Conservation (phyloP, 2,797 vertebrate species). For the Apogon talboti region DNA sequence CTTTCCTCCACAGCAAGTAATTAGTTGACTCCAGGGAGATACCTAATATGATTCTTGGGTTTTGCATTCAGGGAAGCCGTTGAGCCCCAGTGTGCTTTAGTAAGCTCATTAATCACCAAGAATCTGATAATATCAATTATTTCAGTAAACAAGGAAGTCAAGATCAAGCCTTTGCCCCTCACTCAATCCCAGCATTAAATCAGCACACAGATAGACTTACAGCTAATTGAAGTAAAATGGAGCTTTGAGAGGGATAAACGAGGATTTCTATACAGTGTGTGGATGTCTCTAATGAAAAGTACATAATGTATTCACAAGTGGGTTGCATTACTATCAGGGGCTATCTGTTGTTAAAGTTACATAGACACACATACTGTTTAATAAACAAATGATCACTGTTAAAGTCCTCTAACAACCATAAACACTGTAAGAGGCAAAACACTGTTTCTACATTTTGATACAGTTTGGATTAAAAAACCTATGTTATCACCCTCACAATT, state of each 20-base stretch:
- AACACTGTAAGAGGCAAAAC: not conserved
- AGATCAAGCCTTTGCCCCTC: constrained; percentile 64
- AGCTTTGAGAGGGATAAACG: constrained; percentile 67
- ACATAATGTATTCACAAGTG: constrained; percentile 18
- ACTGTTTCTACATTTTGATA: constrained; percentile 19
- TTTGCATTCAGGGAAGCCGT: constrained; percentile 60
- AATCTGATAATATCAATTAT: constrained; percentile 81
- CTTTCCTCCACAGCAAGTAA: constrained; percentile 45
- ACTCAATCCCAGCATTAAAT: constrained; percentile 70
- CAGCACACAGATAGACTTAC: constrained; percentile 60
- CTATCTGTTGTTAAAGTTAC: not conserved
- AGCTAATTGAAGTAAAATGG: constrained; percentile 75
- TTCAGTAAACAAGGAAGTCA: constrained; percentile 72
- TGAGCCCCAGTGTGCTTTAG: constrained; percentile 56
- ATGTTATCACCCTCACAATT: constrained; percentile 17
- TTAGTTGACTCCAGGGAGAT: constrained; percentile 66
- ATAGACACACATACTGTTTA: not conserved
- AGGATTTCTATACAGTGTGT: constrained; percentile 57
- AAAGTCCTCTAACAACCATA: not conserved
- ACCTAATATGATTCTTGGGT: constrained; percentile 51
- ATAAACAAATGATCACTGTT: not conserved
- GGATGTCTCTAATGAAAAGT: constrained; percentile 32
- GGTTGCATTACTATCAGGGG: not conserved
- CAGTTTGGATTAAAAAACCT: constrained; percentile 6
- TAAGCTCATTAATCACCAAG: constrained; percentile 75